Evolutionary conservation across 2,888 invertebrate species (phyloP).

Genomic region (Actias luna): DNA sequence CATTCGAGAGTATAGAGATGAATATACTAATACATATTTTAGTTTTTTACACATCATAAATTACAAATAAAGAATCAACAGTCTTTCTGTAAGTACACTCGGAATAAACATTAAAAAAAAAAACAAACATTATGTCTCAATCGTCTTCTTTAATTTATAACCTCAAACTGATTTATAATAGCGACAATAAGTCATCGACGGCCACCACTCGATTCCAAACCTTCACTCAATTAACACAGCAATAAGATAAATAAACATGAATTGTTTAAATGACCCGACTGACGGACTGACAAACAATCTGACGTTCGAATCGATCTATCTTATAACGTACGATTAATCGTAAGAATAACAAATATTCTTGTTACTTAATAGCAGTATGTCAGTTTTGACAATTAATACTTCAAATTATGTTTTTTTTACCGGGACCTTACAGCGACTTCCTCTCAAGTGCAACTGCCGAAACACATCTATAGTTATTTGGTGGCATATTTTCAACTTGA

Average conservation of each 20-base stretch:
- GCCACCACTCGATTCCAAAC: neutral
- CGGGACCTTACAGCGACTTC: too few relatives aligned
- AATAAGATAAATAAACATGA: constrained; percentile 26
- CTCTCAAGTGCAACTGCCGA: too few relatives aligned
- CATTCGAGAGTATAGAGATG: too few relatives aligned
- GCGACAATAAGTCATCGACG: constrained; percentile 6
- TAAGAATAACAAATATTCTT: too few relatives aligned
- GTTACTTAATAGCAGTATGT: too few relatives aligned
- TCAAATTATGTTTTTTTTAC: neutral
- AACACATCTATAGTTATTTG: too few relatives aligned
- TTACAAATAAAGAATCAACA: too few relatives aligned
- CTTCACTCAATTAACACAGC: constrained; percentile 25
- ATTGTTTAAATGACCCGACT: constrained; percentile 24
- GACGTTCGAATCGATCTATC: neutral
- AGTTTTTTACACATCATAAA: too few relatives aligned
- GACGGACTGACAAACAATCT: constrained; percentile 17
- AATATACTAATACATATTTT: too few relatives aligned
- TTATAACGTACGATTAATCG: constrained; percentile 5
- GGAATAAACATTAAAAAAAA: neutral
- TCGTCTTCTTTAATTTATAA: constrained; percentile 8
- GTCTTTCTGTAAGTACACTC: neutral
- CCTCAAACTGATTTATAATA: constrained; percentile 13
- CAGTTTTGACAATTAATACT: neutral
- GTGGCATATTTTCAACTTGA: too few relatives aligned
- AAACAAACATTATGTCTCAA: constrained; percentile 5